phyloP scores from a whole-genome alignment of 2,888 invertebrate genomes.

The Lampropteryx suffumata region DNA sequence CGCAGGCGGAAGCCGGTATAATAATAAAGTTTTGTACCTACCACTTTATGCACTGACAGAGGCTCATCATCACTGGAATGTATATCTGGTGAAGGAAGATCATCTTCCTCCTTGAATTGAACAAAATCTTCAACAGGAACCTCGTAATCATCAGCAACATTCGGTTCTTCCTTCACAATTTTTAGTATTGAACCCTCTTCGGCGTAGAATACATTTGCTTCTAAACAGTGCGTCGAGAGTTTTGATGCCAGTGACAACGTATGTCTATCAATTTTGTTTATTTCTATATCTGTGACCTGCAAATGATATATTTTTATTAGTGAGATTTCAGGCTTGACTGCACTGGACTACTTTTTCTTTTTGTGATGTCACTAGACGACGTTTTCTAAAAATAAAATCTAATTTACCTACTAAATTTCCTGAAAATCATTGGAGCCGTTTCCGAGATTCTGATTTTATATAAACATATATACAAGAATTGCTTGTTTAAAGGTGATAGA shows the following conservation, averaged over 20 bases:
- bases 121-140: slow-evolving; percentile 22
- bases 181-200: slow-evolving; percentile 14
- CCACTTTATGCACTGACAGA: slow-evolving; percentile 51
- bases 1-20: no score
- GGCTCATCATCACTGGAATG: slow-evolving; percentile 57
- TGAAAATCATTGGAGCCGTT: no score
- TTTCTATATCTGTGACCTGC: slow-evolving; percentile 46
- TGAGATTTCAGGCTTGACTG: no score
- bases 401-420: no score
- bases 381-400: no score
- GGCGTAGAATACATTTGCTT: slow-evolving; percentile 20
- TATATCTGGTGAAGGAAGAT: slow-evolving; percentile 17
- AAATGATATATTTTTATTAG: not conserved
- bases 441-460: no score
- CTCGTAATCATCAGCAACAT: slow-evolving; percentile 8
- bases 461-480: no score
- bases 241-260: slow-evolving; percentile 42
- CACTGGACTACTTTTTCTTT: no score
- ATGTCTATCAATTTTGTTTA: slow-evolving; percentile 48
- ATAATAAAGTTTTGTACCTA: not conserved
- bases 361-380: no score
- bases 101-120: slow-evolving; percentile 51
- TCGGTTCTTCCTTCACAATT: slow-evolving; percentile 44
- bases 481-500: no score
- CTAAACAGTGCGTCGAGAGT: slow-evolving; percentile 25